Conservation (phyloP, 2,113 vertebrate genomes). For the Datnioides undecimradiatus region DNA sequence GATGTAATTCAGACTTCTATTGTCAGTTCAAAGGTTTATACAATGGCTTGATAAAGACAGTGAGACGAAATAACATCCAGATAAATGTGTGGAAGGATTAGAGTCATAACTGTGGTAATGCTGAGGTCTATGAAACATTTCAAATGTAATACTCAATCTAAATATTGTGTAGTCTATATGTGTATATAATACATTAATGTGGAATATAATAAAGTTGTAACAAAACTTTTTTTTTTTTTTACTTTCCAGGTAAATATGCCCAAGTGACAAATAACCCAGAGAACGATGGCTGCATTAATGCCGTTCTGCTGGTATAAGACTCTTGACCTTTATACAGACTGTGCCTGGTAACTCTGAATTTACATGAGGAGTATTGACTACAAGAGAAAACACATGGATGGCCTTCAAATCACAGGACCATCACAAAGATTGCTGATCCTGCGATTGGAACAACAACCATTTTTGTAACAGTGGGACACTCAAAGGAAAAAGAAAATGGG, state of each 20-base stretch:
- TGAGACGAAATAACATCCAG: not conserved
- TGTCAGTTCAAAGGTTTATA: not conserved
- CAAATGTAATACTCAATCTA: not conserved
- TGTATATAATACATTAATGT: too few relatives aligned
- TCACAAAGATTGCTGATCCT: not conserved
- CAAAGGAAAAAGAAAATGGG: not conserved
- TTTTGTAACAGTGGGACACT: slow-evolving; percentile 36
- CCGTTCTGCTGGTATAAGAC: slow-evolving; percentile 91
- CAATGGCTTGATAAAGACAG: not conserved
- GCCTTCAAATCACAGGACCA: not conserved
- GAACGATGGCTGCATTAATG: slow-evolving; percentile 98
- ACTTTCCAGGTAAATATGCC: slow-evolving; percentile 92
- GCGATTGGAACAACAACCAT: not conserved
- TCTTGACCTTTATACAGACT: slow-evolving; percentile 47
- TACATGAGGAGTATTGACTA: not conserved
- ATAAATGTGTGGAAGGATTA: not conserved
- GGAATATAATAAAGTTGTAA: not conserved
- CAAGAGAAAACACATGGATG: slow-evolving; percentile 7
- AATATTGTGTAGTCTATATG: not conserved
- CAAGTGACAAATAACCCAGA: slow-evolving; percentile 99
- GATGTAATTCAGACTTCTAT: not conserved
- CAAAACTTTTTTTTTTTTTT: slow-evolving; percentile 34
- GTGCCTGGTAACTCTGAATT: slow-evolving; percentile 41
- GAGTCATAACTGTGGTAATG: not conserved
- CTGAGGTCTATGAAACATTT: not conserved